phyloP scores from a whole-genome alignment of 2,888 invertebrate species.

The Mesoligia furuncula region DNA sequence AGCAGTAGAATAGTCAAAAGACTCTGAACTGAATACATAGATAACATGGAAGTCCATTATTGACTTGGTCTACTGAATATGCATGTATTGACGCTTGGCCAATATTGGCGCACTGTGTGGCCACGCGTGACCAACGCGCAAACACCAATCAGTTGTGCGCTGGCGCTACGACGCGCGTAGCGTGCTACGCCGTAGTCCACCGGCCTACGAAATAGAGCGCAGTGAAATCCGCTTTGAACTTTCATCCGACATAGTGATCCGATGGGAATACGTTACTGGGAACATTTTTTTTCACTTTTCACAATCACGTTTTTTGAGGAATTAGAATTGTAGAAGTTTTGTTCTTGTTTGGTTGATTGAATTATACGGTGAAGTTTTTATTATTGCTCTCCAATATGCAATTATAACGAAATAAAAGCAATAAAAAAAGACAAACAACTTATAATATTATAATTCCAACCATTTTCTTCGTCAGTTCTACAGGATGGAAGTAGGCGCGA shows the following conservation, averaged over 20 bases:
- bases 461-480: no score
- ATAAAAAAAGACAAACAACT: background rate
- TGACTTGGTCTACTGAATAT: conserved; percentile 47
- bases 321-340: background rate
- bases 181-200: conserved; percentile 15
- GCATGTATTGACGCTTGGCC: conserved; percentile 30
- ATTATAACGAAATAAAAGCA: no score
- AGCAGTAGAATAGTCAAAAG: background rate
- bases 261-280: conserved; percentile 7
- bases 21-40: background rate
- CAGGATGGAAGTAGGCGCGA: background rate
- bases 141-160: conserved; percentile 53
- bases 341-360: background rate
- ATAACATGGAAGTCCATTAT: conserved; percentile 12
- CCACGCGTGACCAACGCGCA: conserved; percentile 28
- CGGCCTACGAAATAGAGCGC: conserved; percentile 32
- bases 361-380: background rate
- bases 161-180: conserved; percentile 30
- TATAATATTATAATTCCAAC: background rate
- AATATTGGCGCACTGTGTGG: conserved; percentile 46
- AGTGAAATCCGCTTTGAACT: conserved; percentile 36
- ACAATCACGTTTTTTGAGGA: background rate
- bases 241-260: conserved; percentile 17
- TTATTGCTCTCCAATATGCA: background rate
- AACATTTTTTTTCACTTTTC: background rate